Evolutionary conservation across 2,888 invertebrate genomes (phyloP).

Genomic region (Acanthoscelides obtectus): DNA sequence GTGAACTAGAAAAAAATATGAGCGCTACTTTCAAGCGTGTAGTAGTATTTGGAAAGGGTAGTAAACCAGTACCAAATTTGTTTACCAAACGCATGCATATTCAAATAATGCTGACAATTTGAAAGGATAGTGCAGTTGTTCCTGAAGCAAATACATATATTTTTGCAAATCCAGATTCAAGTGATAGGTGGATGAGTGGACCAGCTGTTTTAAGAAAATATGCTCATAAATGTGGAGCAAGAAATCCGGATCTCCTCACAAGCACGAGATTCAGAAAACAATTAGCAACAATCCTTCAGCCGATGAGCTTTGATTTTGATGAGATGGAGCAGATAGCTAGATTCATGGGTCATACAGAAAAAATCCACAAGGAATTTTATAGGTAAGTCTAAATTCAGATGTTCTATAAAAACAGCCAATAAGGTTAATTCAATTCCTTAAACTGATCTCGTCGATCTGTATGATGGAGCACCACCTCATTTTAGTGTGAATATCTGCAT

Average conservation of each 20-base stretch:
- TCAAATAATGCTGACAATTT: constrained; percentile 8
- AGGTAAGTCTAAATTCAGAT: constrained; percentile 12
- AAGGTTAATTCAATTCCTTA: too few species aligned
- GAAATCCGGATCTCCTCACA: constrained; percentile 18
- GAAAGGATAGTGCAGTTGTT: constrained; percentile 18
- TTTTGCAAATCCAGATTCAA: constrained; percentile 24
- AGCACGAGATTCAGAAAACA: constrained; percentile 19
- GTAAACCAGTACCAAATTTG: constrained; percentile 20
- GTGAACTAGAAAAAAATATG: constrained; percentile 15
- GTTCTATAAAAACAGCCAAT: too few species aligned
- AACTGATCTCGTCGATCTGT: too few species aligned
- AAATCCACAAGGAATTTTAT: constrained; percentile 16
- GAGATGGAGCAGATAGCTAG: constrained; percentile 21
- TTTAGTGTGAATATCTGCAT: too few species aligned
- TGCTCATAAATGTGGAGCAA: constrained; percentile 21
- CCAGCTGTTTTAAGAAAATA: constrained; percentile 14
- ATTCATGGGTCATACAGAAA: constrained; percentile 21
- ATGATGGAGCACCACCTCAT: too few species aligned
- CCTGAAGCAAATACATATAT: constrained; percentile 21
- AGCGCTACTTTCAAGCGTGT: constrained; percentile 15
- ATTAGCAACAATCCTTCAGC: constrained; percentile 19
- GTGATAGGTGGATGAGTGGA: constrained; percentile 24
- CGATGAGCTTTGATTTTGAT: constrained; percentile 16
- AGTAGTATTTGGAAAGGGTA: constrained; percentile 17
- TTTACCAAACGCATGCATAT: constrained; percentile 13